Evolutionary conservation across 2,888 invertebrate genomes (phyloP).

Genomic region (Drosophila colorata): DNA sequence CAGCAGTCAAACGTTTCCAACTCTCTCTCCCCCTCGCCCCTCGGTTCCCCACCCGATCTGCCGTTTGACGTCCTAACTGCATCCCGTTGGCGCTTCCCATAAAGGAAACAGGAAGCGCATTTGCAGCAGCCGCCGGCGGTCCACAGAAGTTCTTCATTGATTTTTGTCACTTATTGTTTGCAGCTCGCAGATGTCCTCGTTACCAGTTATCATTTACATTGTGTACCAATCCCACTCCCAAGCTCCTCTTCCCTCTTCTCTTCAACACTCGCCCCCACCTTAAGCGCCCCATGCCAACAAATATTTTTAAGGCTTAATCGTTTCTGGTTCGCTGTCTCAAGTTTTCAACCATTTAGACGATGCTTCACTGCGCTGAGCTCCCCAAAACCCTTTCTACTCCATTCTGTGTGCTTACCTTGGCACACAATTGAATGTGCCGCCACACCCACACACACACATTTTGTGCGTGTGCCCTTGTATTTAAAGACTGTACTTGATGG

Average conservation of each 20-base stretch:
- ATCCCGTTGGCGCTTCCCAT: conserved; percentile 38
- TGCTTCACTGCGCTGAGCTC: conserved; percentile 26
- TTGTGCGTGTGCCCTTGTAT: conserved; percentile 7
- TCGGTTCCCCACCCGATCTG: neutral
- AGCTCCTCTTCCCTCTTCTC: neutral
- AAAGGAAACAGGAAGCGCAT: conserved; percentile 75
- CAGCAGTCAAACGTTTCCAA: conserved; percentile 22
- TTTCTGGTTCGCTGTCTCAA: conserved; percentile 37
- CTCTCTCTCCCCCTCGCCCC: neutral
- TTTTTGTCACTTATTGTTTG: conserved; percentile 69
- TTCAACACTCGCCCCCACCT: no score
- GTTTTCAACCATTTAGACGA: conserved; percentile 19
- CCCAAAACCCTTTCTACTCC: conserved; percentile 2
- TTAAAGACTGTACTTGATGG: conserved; percentile 5
- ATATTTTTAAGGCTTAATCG: conserved; percentile 40
- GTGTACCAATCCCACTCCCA: neutral
- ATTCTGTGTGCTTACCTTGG: conserved; percentile 8
- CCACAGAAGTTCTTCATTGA: conserved; percentile 66
- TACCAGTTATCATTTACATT: conserved; percentile 17
- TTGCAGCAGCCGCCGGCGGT: conserved; percentile 56
- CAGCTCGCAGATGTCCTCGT: conserved; percentile 33
- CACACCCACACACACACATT: neutral
- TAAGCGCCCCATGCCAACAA: conserved; percentile 2
- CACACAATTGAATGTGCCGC: conserved; percentile 15
- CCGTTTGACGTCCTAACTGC: conserved; percentile 42